A percentile compares a stretch with the other conserved stretches of the same genome.
phyloP scores from a whole-genome alignment of 2,797 vertebrate species.

The Ammospiza maritima region DNA sequence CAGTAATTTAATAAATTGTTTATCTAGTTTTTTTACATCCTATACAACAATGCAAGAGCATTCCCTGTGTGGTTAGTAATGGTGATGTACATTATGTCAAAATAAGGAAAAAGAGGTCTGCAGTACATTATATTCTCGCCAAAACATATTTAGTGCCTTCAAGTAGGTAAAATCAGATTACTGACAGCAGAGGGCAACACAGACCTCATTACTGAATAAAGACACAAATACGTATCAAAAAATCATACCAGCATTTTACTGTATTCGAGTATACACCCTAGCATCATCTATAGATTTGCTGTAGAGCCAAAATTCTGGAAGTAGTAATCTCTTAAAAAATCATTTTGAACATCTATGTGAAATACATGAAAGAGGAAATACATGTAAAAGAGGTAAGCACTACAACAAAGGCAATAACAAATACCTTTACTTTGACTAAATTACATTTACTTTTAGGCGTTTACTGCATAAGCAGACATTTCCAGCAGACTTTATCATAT shows the following conservation, averaged over 20 bases:
- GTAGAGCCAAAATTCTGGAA: not conserved
- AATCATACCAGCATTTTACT: not conserved
- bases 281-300: not conserved
- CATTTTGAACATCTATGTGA: not conserved
- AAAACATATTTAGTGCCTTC: not conserved
- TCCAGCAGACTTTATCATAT: not conserved
- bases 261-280: not conserved
- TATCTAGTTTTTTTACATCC: not conserved
- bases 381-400: not conserved
- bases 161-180: not conserved
- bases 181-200: constrained; percentile 6
- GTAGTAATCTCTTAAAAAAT: not conserved
- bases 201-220: not conserved
- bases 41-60: not conserved
- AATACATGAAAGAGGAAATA: not conserved
- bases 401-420: not conserved
- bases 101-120: not conserved
- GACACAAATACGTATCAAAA: not conserved
- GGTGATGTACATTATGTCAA: not conserved
- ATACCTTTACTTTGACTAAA: not conserved
- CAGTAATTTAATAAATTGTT: not conserved
- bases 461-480: not conserved
- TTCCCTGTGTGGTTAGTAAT: not conserved
- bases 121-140: accelerated
- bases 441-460: not conserved